phyloP scores from a whole-genome alignment of 2,113 vertebrate species.

The Felis chaus region DNA sequence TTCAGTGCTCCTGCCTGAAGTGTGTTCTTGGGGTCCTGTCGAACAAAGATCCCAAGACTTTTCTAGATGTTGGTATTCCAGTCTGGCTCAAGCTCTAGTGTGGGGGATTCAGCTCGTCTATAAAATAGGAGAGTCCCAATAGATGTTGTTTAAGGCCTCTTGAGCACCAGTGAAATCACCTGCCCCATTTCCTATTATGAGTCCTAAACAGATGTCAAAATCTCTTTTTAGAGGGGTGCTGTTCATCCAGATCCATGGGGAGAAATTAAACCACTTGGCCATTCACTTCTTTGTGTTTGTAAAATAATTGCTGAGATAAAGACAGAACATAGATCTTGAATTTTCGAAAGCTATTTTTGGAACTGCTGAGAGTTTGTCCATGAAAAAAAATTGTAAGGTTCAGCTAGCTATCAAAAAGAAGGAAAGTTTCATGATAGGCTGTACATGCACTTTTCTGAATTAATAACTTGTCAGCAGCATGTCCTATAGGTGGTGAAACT shows the following conservation, averaged over 20 bases:
- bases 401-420: neutral
- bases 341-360: neutral
- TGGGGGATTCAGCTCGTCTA: neutral
- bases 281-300: neutral
- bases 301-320: conserved; percentile 1
- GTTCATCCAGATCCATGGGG: neutral
- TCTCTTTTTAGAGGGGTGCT: neutral
- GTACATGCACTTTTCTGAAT: neutral
- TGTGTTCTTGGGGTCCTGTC: neutral
- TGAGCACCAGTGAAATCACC: accelerated
- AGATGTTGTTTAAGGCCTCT: neutral
- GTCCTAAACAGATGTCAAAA: neutral
- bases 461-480: neutral
- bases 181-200: neutral
- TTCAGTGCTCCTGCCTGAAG: neutral
- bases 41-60: neutral
- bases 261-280: conserved; percentile 17
- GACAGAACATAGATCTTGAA: neutral
- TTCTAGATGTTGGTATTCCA: neutral
- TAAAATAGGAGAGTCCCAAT: neutral
- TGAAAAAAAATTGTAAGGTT: neutral
- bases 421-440: neutral
- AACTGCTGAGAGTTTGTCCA: neutral
- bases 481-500: neutral
- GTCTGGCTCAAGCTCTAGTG: neutral